A percentile compares a stretch with the other conserved stretches of the same genome.
phyloP scores from a whole-genome alignment of 2,888 invertebrate genomes.

The Synanthedon myopaeformis region DNA sequence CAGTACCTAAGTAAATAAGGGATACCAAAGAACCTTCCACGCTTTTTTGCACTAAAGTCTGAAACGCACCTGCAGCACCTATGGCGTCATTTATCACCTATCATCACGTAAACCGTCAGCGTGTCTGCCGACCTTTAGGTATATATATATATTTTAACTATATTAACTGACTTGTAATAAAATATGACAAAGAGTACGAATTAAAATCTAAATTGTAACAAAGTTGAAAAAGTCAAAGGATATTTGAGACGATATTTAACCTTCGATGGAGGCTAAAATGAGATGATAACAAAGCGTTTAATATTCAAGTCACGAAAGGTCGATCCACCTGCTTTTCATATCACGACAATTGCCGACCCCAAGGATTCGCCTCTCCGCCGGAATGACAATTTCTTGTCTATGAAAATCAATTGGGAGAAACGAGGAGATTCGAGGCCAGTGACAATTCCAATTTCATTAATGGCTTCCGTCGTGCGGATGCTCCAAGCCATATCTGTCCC shows the following conservation, averaged over 20 bases:
- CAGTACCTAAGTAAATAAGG: no score
- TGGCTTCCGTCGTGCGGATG: slow-evolving; percentile 44
- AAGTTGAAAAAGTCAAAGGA: slow-evolving; percentile 32
- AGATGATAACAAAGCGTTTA: slow-evolving; percentile 60
- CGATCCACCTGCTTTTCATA: slow-evolving; percentile 68
- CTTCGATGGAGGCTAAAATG: slow-evolving; percentile 43
- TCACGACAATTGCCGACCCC: slow-evolving; percentile 63
- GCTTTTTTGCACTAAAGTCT: no score
- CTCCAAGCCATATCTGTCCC: slow-evolving; percentile 20
- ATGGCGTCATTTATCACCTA: no score
- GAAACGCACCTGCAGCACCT: no score
- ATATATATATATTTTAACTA: no score
- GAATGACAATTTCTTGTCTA: slow-evolving; percentile 60
- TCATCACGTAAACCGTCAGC: no score
- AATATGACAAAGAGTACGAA: background rate
- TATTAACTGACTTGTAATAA: no score
- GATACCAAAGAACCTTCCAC: no score
- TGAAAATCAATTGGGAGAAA: slow-evolving; percentile 62
- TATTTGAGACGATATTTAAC: slow-evolving; percentile 44
- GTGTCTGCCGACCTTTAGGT: no score
- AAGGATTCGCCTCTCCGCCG: slow-evolving; percentile 46
- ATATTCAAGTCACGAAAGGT: slow-evolving; percentile 52
- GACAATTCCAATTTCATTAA: slow-evolving; percentile 60
- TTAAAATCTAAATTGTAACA: background rate
- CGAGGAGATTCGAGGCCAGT: slow-evolving; percentile 26